Conservation (phyloP, 2,113 vertebrate genomes). For the Corythaixoides concolor region DNA sequence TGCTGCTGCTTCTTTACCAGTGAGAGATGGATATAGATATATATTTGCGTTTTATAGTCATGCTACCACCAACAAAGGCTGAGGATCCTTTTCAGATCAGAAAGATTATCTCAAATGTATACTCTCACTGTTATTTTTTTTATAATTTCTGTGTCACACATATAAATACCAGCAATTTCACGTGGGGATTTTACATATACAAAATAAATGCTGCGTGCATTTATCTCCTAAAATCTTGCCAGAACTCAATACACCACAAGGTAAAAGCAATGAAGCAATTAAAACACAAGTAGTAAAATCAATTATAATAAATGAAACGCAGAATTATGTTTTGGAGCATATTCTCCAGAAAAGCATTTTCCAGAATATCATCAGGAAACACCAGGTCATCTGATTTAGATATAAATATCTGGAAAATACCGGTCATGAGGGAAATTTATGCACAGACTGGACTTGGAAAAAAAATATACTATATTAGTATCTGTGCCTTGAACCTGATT, state of each 20-base stretch:
- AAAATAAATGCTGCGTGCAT: not conserved
- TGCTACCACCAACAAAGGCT: not conserved
- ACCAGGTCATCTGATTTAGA: not conserved
- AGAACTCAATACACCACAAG: not conserved
- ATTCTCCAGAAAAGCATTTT: not conserved
- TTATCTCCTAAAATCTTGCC: not conserved
- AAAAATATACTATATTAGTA: not conserved
- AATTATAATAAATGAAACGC: not conserved
- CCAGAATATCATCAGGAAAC: not conserved
- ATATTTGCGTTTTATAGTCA: not conserved
- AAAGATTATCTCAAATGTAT: not conserved
- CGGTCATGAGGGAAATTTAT: not conserved
- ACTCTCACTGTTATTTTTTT: not conserved
- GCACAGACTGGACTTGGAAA: not conserved
- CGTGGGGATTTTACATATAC: not conserved
- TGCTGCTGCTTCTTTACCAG: not conserved
- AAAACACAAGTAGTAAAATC: not conserved
- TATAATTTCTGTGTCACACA: not conserved
- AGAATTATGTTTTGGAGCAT: not conserved
- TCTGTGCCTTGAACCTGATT: not conserved
- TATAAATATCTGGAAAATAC: not conserved
- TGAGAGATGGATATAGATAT: not conserved
- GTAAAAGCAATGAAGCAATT: not conserved
- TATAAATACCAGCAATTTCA: not conserved
- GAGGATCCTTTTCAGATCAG: not conserved